phyloP scores from a whole-genome alignment of 2,797 vertebrate genomes.

The Spea hammondii region DNA sequence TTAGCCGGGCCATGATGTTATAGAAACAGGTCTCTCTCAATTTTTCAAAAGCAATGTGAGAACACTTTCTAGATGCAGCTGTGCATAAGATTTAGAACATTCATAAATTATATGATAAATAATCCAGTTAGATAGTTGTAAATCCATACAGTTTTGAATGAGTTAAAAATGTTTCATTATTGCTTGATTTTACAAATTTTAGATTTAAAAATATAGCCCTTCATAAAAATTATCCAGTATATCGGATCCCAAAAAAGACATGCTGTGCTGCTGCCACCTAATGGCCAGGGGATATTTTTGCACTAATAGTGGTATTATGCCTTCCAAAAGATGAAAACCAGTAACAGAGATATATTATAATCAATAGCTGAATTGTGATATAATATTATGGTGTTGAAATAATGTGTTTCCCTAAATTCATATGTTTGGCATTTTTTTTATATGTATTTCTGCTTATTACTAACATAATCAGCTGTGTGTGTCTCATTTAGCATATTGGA shows the following conservation, averaged over 20 bases:
- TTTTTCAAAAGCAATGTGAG: not conserved
- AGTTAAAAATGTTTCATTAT: not conserved
- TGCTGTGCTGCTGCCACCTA: constrained; percentile 40
- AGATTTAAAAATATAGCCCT: not conserved
- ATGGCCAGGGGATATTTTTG: not conserved
- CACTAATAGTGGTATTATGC: not conserved
- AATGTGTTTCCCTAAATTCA: too few relatives aligned
- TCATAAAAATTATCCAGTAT: not conserved
- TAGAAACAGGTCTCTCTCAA: not conserved
- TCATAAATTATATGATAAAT: too few relatives aligned
- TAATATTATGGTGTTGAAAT: too few relatives aligned
- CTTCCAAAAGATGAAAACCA: too few relatives aligned
- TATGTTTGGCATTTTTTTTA: too few relatives aligned
- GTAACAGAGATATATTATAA: too few relatives aligned
- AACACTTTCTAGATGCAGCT: not conserved
- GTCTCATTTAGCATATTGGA: too few relatives aligned
- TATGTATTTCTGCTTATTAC: too few relatives aligned
- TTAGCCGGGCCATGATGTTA: not conserved
- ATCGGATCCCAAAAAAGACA: not conserved
- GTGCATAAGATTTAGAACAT: too few relatives aligned
- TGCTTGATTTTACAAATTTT: not conserved
- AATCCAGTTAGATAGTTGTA: too few relatives aligned
- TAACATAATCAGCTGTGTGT: too few relatives aligned
- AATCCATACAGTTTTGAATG: not conserved
- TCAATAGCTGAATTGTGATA: too few relatives aligned